Evolutionary conservation across 1,140 invertebrate species (phyloP).

Genomic region (Bradysia coprophila): DNA sequence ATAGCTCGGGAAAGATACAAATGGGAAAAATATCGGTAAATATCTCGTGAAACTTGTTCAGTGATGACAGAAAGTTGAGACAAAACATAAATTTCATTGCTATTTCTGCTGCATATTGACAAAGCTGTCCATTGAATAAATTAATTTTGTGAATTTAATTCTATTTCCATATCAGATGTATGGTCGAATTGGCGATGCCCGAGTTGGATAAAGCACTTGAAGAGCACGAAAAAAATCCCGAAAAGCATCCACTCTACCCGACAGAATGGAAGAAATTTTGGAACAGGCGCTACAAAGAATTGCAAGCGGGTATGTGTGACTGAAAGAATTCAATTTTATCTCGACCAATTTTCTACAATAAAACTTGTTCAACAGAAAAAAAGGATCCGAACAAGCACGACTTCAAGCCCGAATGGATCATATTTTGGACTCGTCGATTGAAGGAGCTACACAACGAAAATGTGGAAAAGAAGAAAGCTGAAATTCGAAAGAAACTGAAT

Average conservation of each 20-base stretch:
- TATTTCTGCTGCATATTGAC: background rate
- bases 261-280: constrained; percentile 77
- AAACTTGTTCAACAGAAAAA: constrained; percentile 27
- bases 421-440: constrained; percentile 63
- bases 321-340: constrained; percentile 3
- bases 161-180: constrained; percentile 8
- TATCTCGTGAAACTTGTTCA: background rate
- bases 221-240: constrained; percentile 62
- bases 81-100: background rate
- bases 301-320: constrained; percentile 32
- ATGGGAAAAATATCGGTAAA: constrained; percentile 32
- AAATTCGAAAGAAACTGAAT: constrained; percentile 31
- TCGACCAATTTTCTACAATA: too few species aligned
- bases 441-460: constrained; percentile 46
- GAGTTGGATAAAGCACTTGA: constrained; percentile 36
- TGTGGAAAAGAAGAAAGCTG: constrained; percentile 21
- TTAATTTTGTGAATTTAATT: too few species aligned
- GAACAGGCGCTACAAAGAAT: constrained; percentile 61
- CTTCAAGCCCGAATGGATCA: constrained; percentile 73
- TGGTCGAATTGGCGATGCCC: constrained; percentile 20
- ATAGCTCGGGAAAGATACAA: constrained; percentile 29
- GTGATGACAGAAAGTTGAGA: background rate
- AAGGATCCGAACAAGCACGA: constrained; percentile 59
- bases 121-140: too few species aligned
- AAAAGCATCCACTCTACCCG: constrained; percentile 67